A percentile compares a stretch with the other conserved stretches of the same genome.
Evolutionary conservation across 2,113 vertebrate genomes (phyloP).

Genomic region (Pseudonaja textilis): DNA sequence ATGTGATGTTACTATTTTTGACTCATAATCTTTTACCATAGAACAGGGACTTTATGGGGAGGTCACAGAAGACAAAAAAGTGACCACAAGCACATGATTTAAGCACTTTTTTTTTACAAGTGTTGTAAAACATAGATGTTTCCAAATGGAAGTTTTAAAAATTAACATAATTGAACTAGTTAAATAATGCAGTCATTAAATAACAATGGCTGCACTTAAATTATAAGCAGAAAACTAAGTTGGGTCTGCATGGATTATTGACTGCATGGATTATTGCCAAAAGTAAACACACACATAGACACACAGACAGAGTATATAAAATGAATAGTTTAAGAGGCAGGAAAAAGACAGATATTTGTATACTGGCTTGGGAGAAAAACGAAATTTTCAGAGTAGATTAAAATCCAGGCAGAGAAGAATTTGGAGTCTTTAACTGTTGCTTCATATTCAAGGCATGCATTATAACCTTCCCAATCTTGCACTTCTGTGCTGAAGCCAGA

Average conservation of each 20-base stretch:
- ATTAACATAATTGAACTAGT: not conserved
- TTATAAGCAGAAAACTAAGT: not conserved
- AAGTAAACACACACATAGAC: not conserved
- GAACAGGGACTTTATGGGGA: not conserved
- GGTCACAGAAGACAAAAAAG: not conserved
- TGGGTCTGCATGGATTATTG: too few relatives aligned
- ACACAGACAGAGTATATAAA: not conserved
- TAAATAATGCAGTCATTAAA: not conserved
- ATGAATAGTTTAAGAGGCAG: not conserved
- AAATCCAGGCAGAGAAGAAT: not conserved
- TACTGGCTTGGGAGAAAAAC: not conserved
- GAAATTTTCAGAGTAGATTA: not conserved
- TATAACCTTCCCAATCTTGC: not conserved
- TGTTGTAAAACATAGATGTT: not conserved
- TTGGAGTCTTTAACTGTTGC: not conserved
- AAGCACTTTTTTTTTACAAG: not conserved
- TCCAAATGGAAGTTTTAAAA: not conserved
- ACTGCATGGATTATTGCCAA: not conserved
- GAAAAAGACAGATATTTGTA: not conserved
- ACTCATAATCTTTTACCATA: not conserved
- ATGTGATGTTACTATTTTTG: not conserved
- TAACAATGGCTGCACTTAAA: not conserved
- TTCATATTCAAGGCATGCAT: not conserved
- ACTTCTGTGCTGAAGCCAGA: not conserved
- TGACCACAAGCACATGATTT: not conserved